Evolutionary conservation across 2,797 vertebrate species (phyloP), one percentile per base, ranked within the genome.

Genomic region (Melanogrammus aeglefinus): DNA sequence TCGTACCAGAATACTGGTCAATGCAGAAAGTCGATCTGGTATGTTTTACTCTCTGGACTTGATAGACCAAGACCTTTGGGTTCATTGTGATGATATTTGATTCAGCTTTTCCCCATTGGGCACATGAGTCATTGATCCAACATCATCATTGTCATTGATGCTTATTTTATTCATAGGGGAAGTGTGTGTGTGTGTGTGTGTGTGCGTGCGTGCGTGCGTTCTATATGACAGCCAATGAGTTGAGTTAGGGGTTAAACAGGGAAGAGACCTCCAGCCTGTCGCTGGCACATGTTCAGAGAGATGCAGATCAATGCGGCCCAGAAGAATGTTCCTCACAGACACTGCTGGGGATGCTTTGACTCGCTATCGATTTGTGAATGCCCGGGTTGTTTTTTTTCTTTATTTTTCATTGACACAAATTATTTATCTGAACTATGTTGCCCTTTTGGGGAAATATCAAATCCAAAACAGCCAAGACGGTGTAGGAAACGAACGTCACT

Each of bases 351-450:
- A 24, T n/a, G n/a, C 1, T 24, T 4, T 24, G 57, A 24, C 57
- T 24, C 21, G n/a, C 14, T 33, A 12, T 74, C 39, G 81, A 83
- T 82, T 87, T 82, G 81, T 86, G 73, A 81, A 71, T 73, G 71
- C 63, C 76, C 1, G 74, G 74, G 82, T 85, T 75, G 81, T 81
- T 79, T 77, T 81, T 79, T 77, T 1, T 47, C 51, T 77, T 79
- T 24, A 63, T 24, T 63, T 57, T 63, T n/a, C 57, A n/a, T 63
- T 63, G 57, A 24, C 16, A 63, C 75, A 78, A 82, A 84, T 76
- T 79, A 75, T 88, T 85, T 82, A 81, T 81, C 83, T 75, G 77
- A 73, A 66, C 77, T 79, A 73, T 76, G 78, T 80, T 57, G 47
- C 78, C 70, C 76, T 63, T 63, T 18, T 8, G 57, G n/a, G 5